A percentile compares a stretch with the other conserved stretches of the same genome.
Evolutionary conservation across 2,888 invertebrate species (phyloP).

Genomic region (Cactoblastis cactorum): DNA sequence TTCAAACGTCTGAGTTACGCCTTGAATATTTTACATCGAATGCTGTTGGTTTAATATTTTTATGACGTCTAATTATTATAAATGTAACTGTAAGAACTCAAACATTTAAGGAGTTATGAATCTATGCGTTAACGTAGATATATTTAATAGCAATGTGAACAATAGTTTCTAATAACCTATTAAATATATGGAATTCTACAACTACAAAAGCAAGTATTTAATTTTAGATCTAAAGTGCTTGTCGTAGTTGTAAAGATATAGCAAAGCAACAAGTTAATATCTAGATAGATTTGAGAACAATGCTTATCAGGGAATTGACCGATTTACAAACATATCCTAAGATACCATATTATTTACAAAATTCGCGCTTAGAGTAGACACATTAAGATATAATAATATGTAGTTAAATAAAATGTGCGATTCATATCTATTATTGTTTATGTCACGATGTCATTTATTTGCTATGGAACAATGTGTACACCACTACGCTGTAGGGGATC

Average conservation of each 20-base stretch:
- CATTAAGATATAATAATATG: slow-evolving; percentile 10
- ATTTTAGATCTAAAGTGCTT: slow-evolving; percentile 45
- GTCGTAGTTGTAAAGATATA: slow-evolving; percentile 43
- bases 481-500: neutral
- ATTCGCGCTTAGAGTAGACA: slow-evolving; percentile 30
- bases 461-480: neutral
- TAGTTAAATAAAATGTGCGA: slow-evolving; percentile 18
- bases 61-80: neutral
- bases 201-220: slow-evolving; percentile 56
- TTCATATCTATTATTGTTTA: slow-evolving; percentile 4
- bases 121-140: neutral
- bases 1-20: too few relatives aligned
- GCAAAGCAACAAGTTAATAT: slow-evolving; percentile 54
- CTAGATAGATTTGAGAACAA: slow-evolving; percentile 51
- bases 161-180: neutral
- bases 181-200: slow-evolving; percentile 35
- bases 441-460: neutral
- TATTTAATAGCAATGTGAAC: neutral
- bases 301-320: slow-evolving; percentile 66
- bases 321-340: slow-evolving; percentile 65
- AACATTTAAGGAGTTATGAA: too few relatives aligned
- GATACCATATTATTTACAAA: slow-evolving; percentile 47
- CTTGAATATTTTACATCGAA: too few relatives aligned
- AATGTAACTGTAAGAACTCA: too few relatives aligned
- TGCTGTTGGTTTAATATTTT: neutral